These are phyloP conservation scores for Vulpes lagopus DNA, from an alignment of 2,113 vertebrate species.

Conservation along the genomic window DNA sequence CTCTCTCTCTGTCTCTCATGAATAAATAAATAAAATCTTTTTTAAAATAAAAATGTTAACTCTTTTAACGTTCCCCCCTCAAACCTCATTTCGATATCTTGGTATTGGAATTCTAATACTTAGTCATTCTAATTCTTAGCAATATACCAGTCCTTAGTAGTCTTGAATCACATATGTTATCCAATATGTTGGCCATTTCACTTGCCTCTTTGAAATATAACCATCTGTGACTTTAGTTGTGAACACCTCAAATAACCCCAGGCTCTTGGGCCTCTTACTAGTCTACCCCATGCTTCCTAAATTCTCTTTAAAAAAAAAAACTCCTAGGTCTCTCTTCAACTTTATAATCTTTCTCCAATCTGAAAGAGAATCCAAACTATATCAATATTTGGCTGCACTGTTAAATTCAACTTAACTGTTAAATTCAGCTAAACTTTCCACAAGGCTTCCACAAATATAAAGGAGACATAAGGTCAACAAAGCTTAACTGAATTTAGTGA, in stretches of 20 bases:
- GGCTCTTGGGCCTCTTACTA: not conserved
- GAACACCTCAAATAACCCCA: conserved; percentile 54
- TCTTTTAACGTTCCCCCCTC: not conserved
- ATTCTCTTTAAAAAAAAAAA: not conserved
- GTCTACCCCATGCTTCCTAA: conserved; percentile 22
- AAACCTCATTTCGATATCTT: not conserved
- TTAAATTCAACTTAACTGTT: conserved; percentile 4
- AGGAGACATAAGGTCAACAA: not conserved
- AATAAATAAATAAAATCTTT: no score
- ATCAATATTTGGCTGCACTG: not conserved
- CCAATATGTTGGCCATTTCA: not conserved
- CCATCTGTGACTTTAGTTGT: conserved; percentile 37
- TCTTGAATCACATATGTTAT: not conserved
- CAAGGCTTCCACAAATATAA: conserved; percentile 39
- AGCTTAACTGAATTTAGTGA: conserved; percentile 34
- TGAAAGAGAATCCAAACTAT: conserved; percentile 27
- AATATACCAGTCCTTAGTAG: not conserved
- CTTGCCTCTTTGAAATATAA: conserved; percentile 13
- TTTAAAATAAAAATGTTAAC: not conserved
- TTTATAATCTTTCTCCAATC: conserved; percentile 20
- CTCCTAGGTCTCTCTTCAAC: not conserved
- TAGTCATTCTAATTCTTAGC: conserved; percentile 34
- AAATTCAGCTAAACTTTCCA: conserved; percentile 29
- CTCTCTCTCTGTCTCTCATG: no score
- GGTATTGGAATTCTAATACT: not conserved